Base-by-base conservation (phyloP, 1,140 invertebrate genomes). In the Pseudomyrmex sp. region DNA sequence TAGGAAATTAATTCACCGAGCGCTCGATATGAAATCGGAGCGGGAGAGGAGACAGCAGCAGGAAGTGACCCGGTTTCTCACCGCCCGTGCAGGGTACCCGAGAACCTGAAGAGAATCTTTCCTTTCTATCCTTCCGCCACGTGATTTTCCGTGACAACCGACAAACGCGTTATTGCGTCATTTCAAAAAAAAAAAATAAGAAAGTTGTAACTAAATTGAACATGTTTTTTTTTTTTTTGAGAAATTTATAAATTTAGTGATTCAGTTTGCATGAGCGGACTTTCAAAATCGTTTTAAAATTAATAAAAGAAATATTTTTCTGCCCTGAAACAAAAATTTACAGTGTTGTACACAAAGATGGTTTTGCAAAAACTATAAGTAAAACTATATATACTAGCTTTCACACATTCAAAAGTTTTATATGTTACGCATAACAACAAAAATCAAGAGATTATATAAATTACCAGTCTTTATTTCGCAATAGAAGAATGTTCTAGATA, bases 1-100 rank as follows among this genome's bases (percentile, higher is more conserved):
- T 85, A 90, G 85, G 89, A 89, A 88, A 85, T 79, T 82, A 62
- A 84, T 82, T 89, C 82, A 63, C 73, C 52, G 73, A 72, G 70
- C 62, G 70, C 35, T 88, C 77, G 61, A 82, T 82, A 82, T 85
- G 23, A 87, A 88, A 88, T 88, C 83, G 61, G 88, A 88, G 72
- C 82, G 75, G 26, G 76, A 87, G 50, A 75, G n/a, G 54, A 48
- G 80, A 72, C 48, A 52, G 44, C 62, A 87, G 84, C 77, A 88
- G 86, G 87, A 88, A 88, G 73, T 88, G 87, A 88, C 87, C 87
- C 76, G 86, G 76, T 88, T 88, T 88, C 83, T 82, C 59, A 56
- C 15, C 44, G 9, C 52, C n/a, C 35, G 20, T 13, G 10, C 74
- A 73, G 85, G 68, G 72, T 46, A 44, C 10, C 52, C 23, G 46